phyloP scores from a whole-genome alignment of 2,113 vertebrate genomes.

The Amphiprion percula region DNA sequence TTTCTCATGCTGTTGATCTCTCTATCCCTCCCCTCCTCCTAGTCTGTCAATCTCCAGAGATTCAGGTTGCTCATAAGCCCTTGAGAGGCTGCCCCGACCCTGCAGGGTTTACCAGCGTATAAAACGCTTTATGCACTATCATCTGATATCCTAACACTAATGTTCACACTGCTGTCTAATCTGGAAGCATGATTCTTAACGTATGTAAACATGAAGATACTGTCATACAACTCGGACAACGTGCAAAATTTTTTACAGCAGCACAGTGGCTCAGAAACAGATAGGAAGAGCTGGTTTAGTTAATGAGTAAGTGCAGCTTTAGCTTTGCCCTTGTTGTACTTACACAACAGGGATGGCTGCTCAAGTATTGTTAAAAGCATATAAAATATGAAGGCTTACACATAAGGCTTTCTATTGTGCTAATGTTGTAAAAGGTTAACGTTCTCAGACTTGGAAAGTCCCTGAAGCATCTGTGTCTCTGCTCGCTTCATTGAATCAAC shows the following conservation, averaged over 20 bases:
- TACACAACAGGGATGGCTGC: not conserved
- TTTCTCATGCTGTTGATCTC: constrained; percentile 62
- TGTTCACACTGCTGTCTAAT: constrained; percentile 59
- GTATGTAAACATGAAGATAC: constrained; percentile 10
- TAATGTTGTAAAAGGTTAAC: constrained; percentile 27
- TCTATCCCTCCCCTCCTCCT: constrained; percentile 46
- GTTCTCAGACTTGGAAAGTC: constrained; percentile 5
- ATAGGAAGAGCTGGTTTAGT: not conserved
- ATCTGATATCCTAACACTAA: constrained; percentile 53
- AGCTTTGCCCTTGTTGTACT: not conserved
- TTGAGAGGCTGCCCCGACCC: constrained; percentile 63
- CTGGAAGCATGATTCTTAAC: constrained; percentile 38
- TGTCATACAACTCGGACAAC: not conserved
- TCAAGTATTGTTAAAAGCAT: not conserved
- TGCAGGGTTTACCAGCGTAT: constrained; percentile 42
- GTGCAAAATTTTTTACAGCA: constrained; percentile 2
- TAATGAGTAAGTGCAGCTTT: not conserved
- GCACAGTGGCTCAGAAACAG: not conserved
- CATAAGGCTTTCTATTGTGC: not conserved
- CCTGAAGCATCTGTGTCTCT: constrained; percentile 3
- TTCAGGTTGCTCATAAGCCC: constrained; percentile 66
- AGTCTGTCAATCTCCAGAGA: constrained; percentile 56
- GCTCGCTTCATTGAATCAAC: constrained; percentile 17
- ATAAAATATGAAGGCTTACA: not conserved
- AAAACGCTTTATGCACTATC: constrained; percentile 50